These are phyloP conservation scores for Pyrochroa serraticornis DNA, from an alignment of 2,888 invertebrate species.

Conservation along the genomic window DNA sequence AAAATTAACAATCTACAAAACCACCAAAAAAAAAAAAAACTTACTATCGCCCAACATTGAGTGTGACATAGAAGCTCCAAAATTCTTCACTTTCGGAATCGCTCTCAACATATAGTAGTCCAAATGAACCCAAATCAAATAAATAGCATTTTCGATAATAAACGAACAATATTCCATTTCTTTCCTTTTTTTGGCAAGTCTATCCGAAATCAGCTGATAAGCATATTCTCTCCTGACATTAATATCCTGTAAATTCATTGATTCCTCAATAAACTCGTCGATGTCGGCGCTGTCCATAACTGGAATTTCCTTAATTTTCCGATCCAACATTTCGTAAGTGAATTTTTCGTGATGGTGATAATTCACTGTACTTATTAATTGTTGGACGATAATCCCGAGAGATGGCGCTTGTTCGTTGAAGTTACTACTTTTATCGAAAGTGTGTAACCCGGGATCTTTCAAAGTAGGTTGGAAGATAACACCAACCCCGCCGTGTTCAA, in stretches of 20 bases:
- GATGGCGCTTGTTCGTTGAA: conserved; percentile 56
- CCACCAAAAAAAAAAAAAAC: neutral
- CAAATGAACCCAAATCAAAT: conserved; percentile 79
- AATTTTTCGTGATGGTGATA: conserved; percentile 62
- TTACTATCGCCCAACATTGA: conserved; percentile 1
- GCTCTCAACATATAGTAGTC: conserved; percentile 73
- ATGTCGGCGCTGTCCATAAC: conserved; percentile 64
- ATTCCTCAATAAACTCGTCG: conserved; percentile 59
- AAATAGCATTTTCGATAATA: conserved; percentile 74
- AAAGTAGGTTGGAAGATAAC: conserved; percentile 63
- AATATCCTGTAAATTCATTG: conserved; percentile 46
- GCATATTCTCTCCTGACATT: conserved; percentile 49
- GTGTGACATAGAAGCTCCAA: conserved; percentile 25
- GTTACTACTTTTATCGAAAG: conserved; percentile 39
- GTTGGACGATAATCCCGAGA: conserved; percentile 63
- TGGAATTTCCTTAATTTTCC: conserved; percentile 60
- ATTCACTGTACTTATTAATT: conserved; percentile 63
- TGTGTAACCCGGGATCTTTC: conserved; percentile 51
- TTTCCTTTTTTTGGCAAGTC: conserved; percentile 63
- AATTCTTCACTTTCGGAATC: conserved; percentile 57
- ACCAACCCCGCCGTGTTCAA: conserved; percentile 61
- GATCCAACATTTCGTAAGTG: conserved; percentile 59
- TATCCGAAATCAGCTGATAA: conserved; percentile 60
- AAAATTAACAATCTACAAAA: neutral
- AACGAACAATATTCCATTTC: conserved; percentile 68